Percentiles rank a stretch among this genome's conserved stretches.
These are phyloP conservation scores for Neopelma chrysocephalum DNA, from an alignment of 2,797 vertebrate species.

Conservation along the genomic window DNA sequence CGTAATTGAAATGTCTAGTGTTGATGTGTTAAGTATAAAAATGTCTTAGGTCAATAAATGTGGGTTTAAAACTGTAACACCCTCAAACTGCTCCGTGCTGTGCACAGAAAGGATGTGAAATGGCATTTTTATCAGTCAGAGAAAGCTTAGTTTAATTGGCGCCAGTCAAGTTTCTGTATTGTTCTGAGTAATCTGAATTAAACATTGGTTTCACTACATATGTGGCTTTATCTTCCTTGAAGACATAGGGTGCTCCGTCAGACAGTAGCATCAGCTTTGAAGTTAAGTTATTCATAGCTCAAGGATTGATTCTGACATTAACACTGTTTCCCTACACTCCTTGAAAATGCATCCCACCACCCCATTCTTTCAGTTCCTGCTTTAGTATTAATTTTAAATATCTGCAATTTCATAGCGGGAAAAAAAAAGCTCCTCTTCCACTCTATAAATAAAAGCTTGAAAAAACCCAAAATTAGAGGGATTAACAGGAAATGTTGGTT, in stretches of 20 bases:
- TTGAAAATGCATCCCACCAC: slow-evolving; percentile 30
- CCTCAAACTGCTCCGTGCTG: not conserved
- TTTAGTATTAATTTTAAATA: slow-evolving; percentile 52
- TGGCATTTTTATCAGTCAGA: slow-evolving; percentile 55
- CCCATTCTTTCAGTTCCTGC: slow-evolving; percentile 48
- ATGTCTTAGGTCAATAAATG: not conserved
- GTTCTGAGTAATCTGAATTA: slow-evolving; percentile 65
- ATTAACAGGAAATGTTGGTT: not conserved
- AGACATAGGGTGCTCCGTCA: slow-evolving; percentile 58
- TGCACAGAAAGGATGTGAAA: not conserved
- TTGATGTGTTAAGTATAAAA: not conserved
- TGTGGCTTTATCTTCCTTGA: slow-evolving; percentile 65
- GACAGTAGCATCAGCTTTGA: slow-evolving; percentile 61
- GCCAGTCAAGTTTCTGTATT: slow-evolving; percentile 50
- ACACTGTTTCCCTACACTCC: slow-evolving; percentile 10
- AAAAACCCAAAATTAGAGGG: not conserved
- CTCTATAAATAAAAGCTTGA: not conserved
- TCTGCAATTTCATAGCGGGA: not conserved
- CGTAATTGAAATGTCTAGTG: not conserved
- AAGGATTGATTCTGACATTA: slow-evolving; percentile 58
- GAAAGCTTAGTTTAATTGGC: slow-evolving; percentile 64
- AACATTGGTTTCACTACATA: slow-evolving; percentile 63
- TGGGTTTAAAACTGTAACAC: not conserved
- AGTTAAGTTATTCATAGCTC: slow-evolving; percentile 70
- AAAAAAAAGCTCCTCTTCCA: not conserved